A percentile compares a stretch with the other conserved stretches of the same genome.
Evolutionary conservation across 2,888 invertebrate species (phyloP).

Genomic region (Alcis repandata): DNA sequence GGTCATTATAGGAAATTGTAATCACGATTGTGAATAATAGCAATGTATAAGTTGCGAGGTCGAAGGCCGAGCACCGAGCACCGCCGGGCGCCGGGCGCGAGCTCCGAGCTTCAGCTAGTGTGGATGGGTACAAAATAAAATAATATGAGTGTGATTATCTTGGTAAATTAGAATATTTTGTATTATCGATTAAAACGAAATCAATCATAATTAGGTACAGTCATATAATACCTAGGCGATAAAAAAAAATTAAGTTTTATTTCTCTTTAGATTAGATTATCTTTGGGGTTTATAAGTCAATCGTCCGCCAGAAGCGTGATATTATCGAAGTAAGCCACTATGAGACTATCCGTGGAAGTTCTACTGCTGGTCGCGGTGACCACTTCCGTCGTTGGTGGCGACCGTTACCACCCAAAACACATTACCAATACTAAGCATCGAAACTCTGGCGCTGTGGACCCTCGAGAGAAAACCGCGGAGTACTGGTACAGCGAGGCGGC

Average conservation of each 20-base stretch:
- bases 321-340: neutral
- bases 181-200: neutral
- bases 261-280: conserved; percentile 17
- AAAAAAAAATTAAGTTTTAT: neutral
- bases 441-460: conserved; percentile 4
- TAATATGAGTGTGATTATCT: neutral
- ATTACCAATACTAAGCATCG: too few relatives aligned
- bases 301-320: neutral
- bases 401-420: conserved; percentile 37
- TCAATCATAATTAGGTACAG: conserved; percentile 1
- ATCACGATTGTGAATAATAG: too few relatives aligned
- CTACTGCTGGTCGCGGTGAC: conserved; percentile 16
- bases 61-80: too few relatives aligned
- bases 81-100: too few relatives aligned
- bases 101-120: too few relatives aligned
- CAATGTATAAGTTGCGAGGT: too few relatives aligned
- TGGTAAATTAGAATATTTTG: neutral
- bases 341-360: conserved; percentile 13
- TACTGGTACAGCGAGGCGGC: conserved; percentile 48
- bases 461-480: conserved; percentile 37
- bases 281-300: conserved; percentile 14
- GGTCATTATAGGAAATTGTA: too few relatives aligned
- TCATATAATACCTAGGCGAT: neutral
- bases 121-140: too few relatives aligned
- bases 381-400: conserved; percentile 26